Evolutionary conservation across 2,888 invertebrate species (phyloP), one percentile per base, ranked within the genome.

Genomic region (Rhagium mordax): DNA sequence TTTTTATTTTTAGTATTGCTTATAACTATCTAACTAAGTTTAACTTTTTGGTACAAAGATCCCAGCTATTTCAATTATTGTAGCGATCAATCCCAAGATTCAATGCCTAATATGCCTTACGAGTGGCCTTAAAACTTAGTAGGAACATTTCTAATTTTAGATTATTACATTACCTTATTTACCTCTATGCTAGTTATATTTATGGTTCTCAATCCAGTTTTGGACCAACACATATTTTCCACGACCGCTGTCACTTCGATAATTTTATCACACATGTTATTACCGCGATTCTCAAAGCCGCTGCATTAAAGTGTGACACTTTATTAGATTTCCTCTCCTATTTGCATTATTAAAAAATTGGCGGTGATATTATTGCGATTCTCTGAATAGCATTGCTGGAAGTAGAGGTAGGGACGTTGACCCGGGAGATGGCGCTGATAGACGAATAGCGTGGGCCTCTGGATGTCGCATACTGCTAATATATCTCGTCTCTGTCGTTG

Each of bases 381-480:
- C 65, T 21, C 24, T 55, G 41, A 49, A 62, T 60, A 29, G 33
- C 51, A 49, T 49, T 21, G 51, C 53, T 59, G 61, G 13, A 20
- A 60, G 15, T 61, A 27, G 29, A 69, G 47, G 72, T 71, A 74
- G 71, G 83, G 78, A 65, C 82, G 76, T 85, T 84, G 84, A 84
- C 84, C 84, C 81, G 76, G 71, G 75, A 84, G 85, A 84, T 85
- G 84, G 84, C 84, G 83, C 81, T 84, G 85, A 85, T 84, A 84
- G 83, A 78, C 75, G 61, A 74, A 73, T 74, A 78, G 84, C 84
- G 84, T 84, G 84, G 84, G 84, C 82, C 79, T 81, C 79, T 79
- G 80, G 79, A 83, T 81, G 82, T 84, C 82, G 81, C 82, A 80
- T 82, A 81, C 82, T 79, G 82, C 80, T 82, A 84, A 82, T 84